A percentile compares a stretch with the other conserved stretches of the same genome.
phyloP scores from a whole-genome alignment of 2,888 invertebrate genomes.

The Aspidiotus rigidus region DNA sequence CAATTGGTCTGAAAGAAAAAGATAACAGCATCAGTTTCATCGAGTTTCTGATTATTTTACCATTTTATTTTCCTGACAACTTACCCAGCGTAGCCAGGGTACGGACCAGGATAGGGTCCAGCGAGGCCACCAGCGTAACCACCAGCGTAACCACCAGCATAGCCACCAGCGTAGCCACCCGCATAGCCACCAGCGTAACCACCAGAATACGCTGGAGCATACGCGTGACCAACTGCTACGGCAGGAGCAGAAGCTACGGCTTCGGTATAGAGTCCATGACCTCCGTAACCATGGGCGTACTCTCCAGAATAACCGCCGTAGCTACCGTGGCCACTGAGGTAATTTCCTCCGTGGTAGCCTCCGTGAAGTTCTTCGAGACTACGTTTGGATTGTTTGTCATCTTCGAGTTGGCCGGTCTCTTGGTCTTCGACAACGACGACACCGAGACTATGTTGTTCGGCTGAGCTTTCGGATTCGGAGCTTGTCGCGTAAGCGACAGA shows the following conservation, averaged over 20 bases:
- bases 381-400: conserved; percentile 28
- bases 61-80: too few relatives aligned
- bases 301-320: neutral
- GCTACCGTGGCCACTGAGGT: neutral
- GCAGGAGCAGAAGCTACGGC: conserved; percentile 5
- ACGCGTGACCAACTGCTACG: conserved; percentile 16
- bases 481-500: neutral
- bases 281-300: neutral
- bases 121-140: too few relatives aligned
- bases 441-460: neutral
- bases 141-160: too few relatives aligned
- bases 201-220: conserved; percentile 22
- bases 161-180: neutral
- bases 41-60: too few relatives aligned
- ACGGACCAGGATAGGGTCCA: too few relatives aligned
- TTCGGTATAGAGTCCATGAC: conserved; percentile 26
- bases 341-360: neutral
- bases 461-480: neutral
- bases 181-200: neutral
- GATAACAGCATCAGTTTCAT: too few relatives aligned
- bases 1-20: too few relatives aligned
- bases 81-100: too few relatives aligned
- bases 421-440: conserved; percentile 20
- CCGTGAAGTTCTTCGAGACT: conserved; percentile 15
- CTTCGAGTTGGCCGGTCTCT: neutral